Evolutionary conservation across 2,888 invertebrate genomes (phyloP), one percentile per base, ranked within the genome.

Genomic region (Epinotia ramella): DNA sequence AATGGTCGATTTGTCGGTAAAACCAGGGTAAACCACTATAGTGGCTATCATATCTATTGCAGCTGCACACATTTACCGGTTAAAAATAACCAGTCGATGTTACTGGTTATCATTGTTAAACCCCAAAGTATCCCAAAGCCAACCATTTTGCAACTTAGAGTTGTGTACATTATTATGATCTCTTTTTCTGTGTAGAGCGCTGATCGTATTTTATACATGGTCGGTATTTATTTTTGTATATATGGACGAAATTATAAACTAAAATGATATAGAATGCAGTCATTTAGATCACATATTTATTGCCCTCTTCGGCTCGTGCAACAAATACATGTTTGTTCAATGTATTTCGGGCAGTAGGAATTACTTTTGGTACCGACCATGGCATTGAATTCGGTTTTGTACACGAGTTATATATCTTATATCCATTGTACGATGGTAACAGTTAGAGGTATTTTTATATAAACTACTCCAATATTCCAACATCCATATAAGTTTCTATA

Each of bases 361-460:
- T 46, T 46, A 13, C 44, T 12, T 64, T 20, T 64, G 6, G 6
- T 64, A 65, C 69, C 60, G 46, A 69, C 59, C 68, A 59, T 56
- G 13, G 5, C 2, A 11, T 2, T 56, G 12, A 28, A 46, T 56
- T 66, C 44, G n/a, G 33, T 13, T 53, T 49, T 20, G 28, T 63
- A 71, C 33, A 46, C 28, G 13, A 46, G 16, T n/a, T 53, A 40
- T 40, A 40, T 53, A 53, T 53, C 5, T 49, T 4, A 49, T 67
- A 70, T 69, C 69, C 24, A 68, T 69, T 74, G 74, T 70, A 63
- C 33, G 60, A 63, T 89, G 91, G 91, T 91, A 91, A 91, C 91
- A 86, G 85, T 78, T 81, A 81, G 91, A 91, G 91, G 91, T 91
- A 90, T 84, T 82, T 78, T 78, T 80, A 75, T 65, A 57, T 70